Percentiles rank a stretch among this genome's conserved stretches.
phyloP scores from a whole-genome alignment of 2,888 invertebrate species.

The Aphelenchoides bicaudatus region DNA sequence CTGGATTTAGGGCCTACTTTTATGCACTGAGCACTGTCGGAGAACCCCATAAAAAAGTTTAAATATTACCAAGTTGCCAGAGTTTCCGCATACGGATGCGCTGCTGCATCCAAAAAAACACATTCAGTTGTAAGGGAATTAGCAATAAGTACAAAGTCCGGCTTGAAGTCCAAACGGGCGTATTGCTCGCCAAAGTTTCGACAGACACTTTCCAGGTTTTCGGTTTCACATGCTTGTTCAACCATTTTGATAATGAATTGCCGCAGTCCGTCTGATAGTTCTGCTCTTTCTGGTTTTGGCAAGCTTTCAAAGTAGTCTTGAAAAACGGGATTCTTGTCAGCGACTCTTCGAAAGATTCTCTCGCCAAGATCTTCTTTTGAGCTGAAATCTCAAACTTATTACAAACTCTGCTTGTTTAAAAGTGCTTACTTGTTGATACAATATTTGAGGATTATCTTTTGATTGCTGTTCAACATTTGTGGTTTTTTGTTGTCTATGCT shows the following conservation, averaged over 20 bases:
- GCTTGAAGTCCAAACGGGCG: slow-evolving; percentile 48
- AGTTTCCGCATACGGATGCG: slow-evolving; percentile 46
- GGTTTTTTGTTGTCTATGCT: slow-evolving; percentile 1
- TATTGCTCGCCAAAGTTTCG: slow-evolving; percentile 46
- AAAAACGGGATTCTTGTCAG: slow-evolving; percentile 33
- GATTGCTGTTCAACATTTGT: slow-evolving; percentile 25
- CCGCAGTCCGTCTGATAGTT: slow-evolving; percentile 40
- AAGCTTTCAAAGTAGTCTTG: slow-evolving; percentile 16
- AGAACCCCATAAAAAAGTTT: neutral
- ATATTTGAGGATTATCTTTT: slow-evolving; percentile 48
- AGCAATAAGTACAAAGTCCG: slow-evolving; percentile 52
- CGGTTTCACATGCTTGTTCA: slow-evolving; percentile 40
- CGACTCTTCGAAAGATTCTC: slow-evolving; percentile 44
- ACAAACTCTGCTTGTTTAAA: neutral
- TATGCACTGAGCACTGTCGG: slow-evolving; percentile 7
- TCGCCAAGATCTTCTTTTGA: slow-evolving; percentile 53
- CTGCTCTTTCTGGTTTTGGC: slow-evolving; percentile 36
- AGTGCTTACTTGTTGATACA: slow-evolving; percentile 36
- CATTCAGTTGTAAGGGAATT: slow-evolving; percentile 55
- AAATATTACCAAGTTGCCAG: slow-evolving; percentile 44
- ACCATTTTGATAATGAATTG: slow-evolving; percentile 41
- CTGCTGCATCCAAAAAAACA: slow-evolving; percentile 49
- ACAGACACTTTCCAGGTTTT: slow-evolving; percentile 39
- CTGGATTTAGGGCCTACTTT: slow-evolving; percentile 11
- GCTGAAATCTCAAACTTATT: slow-evolving; percentile 30